Conservation (phyloP, 2,888 invertebrate genomes). For the Cylloceria caligata region DNA sequence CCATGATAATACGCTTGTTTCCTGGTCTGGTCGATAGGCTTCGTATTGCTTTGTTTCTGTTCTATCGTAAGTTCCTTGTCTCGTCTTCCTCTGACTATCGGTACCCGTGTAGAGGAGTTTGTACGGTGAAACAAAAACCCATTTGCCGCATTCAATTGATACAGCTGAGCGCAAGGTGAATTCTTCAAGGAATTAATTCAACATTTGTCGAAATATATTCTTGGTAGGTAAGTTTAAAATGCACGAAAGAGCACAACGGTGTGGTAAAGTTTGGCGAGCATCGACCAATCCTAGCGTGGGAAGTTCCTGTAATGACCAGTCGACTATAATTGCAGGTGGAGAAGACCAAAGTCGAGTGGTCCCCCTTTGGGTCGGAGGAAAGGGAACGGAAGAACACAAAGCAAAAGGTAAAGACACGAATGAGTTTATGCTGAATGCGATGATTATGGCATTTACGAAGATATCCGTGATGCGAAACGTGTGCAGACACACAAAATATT, state of each 20-base stretch:
- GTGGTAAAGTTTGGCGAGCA: conserved; percentile 12
- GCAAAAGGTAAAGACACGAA: conserved; percentile 46
- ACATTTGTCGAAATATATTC: neutral
- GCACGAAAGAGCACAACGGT: too few relatives aligned
- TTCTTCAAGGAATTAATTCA: neutral
- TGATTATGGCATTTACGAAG: conserved; percentile 70
- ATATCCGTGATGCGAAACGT: conserved; percentile 62
- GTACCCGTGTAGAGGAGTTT: neutral
- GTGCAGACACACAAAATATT: conserved; percentile 51
- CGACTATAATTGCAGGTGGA: conserved; percentile 78
- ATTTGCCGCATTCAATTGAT: neutral
- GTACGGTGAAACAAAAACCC: neutral
- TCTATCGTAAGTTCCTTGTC: conserved; percentile 30
- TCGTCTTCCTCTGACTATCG: conserved; percentile 7
- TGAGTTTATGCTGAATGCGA: conserved; percentile 22
- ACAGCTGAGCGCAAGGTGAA: neutral
- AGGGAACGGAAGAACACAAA: conserved; percentile 36
- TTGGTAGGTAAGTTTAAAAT: neutral
- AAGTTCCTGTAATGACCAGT: conserved; percentile 71
- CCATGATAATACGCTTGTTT: conserved; percentile 43
- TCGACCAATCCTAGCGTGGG: conserved; percentile 68
- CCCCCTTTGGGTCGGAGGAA: conserved; percentile 45
- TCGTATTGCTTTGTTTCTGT: conserved; percentile 45
- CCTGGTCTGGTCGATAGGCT: conserved; percentile 40
- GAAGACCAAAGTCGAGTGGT: conserved; percentile 44